These are phyloP conservation scores for Gandaritis pyraliata DNA, from an alignment of 2,888 invertebrate genomes.

Conservation along the genomic window DNA sequence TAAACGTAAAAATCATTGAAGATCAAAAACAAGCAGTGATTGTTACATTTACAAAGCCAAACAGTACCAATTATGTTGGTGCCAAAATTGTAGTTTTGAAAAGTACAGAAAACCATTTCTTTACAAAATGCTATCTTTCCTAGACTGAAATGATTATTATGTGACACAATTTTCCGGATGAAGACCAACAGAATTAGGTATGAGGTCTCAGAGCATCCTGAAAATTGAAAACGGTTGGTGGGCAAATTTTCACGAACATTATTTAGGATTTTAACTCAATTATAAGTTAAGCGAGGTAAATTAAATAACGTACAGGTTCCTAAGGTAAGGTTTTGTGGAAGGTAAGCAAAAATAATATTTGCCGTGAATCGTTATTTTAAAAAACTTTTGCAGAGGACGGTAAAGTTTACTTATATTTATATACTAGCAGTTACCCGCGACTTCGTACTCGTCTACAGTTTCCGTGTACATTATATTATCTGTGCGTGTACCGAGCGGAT, in stretches of 20 bases:
- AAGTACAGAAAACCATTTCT: too few relatives aligned
- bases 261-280: conserved; percentile 23
- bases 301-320: conserved; percentile 14
- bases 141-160: conserved; percentile 2
- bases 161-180: conserved; percentile 10
- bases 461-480: too few relatives aligned
- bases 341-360: background rate
- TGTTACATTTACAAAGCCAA: too few relatives aligned
- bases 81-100: too few relatives aligned
- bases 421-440: too few relatives aligned
- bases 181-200: conserved; percentile 1
- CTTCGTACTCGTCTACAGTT: too few relatives aligned
- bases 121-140: background rate
- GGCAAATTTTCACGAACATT: conserved; percentile 18
- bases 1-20: too few relatives aligned
- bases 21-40: too few relatives aligned
- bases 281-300: conserved; percentile 25
- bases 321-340: background rate
- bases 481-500: too few relatives aligned
- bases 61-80: too few relatives aligned
- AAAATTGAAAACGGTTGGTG: conserved; percentile 14
- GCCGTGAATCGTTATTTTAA: background rate
- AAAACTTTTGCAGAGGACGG: too few relatives aligned
- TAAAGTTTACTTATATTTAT: too few relatives aligned
- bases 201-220: background rate